phyloP scores from a whole-genome alignment of 2,888 invertebrate genomes.

The Scrobipalpa atriplicella region DNA sequence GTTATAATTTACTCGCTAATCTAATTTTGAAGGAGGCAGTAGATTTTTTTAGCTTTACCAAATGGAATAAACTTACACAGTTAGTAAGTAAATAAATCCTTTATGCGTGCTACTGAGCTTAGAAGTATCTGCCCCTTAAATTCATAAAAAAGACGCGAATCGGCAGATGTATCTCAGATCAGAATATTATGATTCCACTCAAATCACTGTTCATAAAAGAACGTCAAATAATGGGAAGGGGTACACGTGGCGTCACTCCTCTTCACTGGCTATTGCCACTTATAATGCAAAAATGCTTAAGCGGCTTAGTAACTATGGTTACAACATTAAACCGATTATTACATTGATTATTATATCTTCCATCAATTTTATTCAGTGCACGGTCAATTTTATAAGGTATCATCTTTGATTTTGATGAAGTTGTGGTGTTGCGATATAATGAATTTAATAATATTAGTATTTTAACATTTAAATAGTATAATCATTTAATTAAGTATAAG shows the following conservation, averaged over 20 bases:
- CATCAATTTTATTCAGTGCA: background rate
- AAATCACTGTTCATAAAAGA: slow-evolving; percentile 11
- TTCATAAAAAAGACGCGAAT: background rate
- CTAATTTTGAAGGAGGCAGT: no score
- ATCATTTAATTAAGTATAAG: no score
- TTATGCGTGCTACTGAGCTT: no score
- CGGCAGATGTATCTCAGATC: background rate
- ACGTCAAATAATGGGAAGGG: background rate
- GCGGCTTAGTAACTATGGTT: slow-evolving; percentile 14
- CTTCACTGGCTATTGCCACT: background rate
- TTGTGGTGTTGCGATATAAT: background rate
- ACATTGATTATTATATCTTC: background rate
- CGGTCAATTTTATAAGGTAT: background rate
- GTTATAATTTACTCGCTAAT: no score
- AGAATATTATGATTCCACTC: background rate
- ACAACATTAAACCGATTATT: slow-evolving; percentile 7
- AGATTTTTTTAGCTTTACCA: no score
- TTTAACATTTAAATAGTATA: no score
- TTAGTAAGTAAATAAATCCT: no score
- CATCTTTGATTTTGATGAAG: background rate
- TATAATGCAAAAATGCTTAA: slow-evolving; percentile 10
- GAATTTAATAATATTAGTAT: background rate
- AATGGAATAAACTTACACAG: no score
- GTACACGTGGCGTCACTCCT: background rate
- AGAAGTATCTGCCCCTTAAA: no score